Evolutionary conservation across 2,888 invertebrate genomes (phyloP).

Genomic region (Pomacea canaliculata): DNA sequence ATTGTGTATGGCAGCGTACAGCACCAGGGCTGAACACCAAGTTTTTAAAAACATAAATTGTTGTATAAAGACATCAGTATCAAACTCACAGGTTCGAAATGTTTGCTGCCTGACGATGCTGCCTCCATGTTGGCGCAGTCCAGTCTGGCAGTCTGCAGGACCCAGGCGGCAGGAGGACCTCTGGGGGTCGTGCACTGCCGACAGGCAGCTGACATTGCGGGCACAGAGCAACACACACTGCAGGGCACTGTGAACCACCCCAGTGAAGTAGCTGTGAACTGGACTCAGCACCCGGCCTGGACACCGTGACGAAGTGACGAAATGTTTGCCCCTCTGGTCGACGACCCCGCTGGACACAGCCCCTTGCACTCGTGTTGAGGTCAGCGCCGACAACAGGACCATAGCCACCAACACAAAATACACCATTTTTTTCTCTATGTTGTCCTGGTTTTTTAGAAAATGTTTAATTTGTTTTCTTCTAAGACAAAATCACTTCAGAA

Average conservation of each 20-base stretch:
- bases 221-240: slow-evolving; percentile 5
- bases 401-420: no score
- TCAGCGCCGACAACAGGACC: background rate
- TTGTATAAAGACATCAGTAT: no score
- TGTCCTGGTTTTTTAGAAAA: no score
- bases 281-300: background rate
- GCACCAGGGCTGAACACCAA: no score
- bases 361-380: background rate
- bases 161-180: background rate
- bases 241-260: slow-evolving; percentile 3
- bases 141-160: background rate
- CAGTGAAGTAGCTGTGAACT: background rate
- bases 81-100: slow-evolving; percentile 7
- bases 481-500: no score
- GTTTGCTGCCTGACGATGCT: background rate
- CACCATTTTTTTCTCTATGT: no score
- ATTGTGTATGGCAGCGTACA: no score
- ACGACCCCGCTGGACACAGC: background rate
- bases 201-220: background rate
- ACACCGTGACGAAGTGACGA: background rate
- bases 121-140: slow-evolving; percentile 14
- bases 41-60: no score
- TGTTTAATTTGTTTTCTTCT: no score
- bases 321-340: background rate
- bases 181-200: slow-evolving; percentile 1